Conservation (phyloP, 2,797 vertebrate genomes). For the Poecilia wingei region DNA sequence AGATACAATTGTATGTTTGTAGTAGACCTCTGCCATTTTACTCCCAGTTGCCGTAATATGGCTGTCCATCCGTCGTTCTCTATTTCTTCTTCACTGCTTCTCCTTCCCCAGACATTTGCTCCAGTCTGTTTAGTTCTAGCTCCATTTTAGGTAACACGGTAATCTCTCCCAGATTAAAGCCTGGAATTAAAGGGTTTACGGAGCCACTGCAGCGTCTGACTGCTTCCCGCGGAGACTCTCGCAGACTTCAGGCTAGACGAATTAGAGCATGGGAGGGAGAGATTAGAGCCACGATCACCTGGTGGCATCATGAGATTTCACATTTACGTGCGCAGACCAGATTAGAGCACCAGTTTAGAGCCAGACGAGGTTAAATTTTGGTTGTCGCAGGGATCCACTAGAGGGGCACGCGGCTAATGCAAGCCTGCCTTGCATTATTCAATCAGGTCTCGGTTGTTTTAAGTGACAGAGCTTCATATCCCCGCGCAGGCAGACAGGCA, state of each 20-base stretch:
- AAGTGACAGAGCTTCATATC: slow-evolving; percentile 47
- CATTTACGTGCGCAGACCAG: slow-evolving; percentile 16
- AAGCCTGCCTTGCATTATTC: slow-evolving; percentile 54
- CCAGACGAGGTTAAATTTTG: slow-evolving; percentile 22
- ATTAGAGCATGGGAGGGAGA: slow-evolving; percentile 10
- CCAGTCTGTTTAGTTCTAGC: slow-evolving; percentile 26
- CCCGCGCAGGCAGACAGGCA: slow-evolving; percentile 28
- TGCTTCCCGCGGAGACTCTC: slow-evolving; percentile 22
- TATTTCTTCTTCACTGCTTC: slow-evolving; percentile 2
- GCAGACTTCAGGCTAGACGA: slow-evolving; percentile 41
- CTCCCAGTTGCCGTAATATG: neutral
- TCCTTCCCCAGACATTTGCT: slow-evolving; percentile 19
- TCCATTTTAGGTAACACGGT: slow-evolving; percentile 26
- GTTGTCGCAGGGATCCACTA: slow-evolving; percentile 49
- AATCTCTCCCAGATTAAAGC: slow-evolving; percentile 70
- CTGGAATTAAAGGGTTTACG: slow-evolving; percentile 53
- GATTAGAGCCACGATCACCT: slow-evolving; percentile 50
- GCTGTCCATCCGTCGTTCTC: neutral
- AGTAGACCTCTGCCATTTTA: slow-evolving; percentile 5
- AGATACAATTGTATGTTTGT: neutral
- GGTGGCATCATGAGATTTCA: slow-evolving; percentile 26
- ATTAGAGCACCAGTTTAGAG: slow-evolving; percentile 25
- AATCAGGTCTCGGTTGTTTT: slow-evolving; percentile 37
- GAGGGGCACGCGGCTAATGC: slow-evolving; percentile 33
- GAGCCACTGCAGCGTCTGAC: slow-evolving; percentile 36